These are phyloP conservation scores for Falcaria lacertinaria DNA, from an alignment of 2,888 invertebrate genomes.

Conservation along the genomic window DNA sequence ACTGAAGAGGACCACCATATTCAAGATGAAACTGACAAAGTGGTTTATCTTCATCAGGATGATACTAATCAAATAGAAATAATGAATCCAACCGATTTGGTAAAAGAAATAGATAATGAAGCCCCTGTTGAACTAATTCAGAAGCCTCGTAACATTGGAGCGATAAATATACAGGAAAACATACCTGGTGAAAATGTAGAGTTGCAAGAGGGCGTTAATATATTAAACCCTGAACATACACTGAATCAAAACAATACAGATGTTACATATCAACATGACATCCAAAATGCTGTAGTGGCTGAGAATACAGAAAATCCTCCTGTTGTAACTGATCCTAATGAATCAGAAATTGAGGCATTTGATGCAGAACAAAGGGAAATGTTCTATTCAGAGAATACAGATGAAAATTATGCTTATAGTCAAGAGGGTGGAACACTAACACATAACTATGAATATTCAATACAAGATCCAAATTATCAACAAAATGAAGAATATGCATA, in stretches of 20 bases:
- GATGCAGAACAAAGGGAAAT: slow-evolving; percentile 50
- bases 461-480: slow-evolving; percentile 24
- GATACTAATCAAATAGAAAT: slow-evolving; percentile 16
- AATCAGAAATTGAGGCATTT: slow-evolving; percentile 41
- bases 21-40: slow-evolving; percentile 11
- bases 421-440: slow-evolving; percentile 20
- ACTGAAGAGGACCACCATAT: slow-evolving; percentile 9
- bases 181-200: slow-evolving; percentile 19
- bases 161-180: slow-evolving; percentile 25
- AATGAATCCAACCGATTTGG: slow-evolving; percentile 15
- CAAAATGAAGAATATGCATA: slow-evolving; percentile 41
- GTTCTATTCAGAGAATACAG: slow-evolving; percentile 47
- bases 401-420: slow-evolving; percentile 30
- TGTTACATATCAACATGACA: slow-evolving; percentile 9
- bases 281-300: slow-evolving; percentile 3
- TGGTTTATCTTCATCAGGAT: slow-evolving; percentile 15
- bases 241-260: slow-evolving; percentile 11
- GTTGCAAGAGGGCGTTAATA: slow-evolving; percentile 23
- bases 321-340: slow-evolving; percentile 4
- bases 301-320: slow-evolving; percentile 8
- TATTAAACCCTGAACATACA: slow-evolving; percentile 20
- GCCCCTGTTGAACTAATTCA: slow-evolving; percentile 4
- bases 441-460: slow-evolving; percentile 24
- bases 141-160: slow-evolving; percentile 18
- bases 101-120: slow-evolving; percentile 16